A percentile compares a stretch with the other conserved stretches of the same genome.
phyloP scores from a whole-genome alignment of 2,888 invertebrate species.

The Epinotia nisella region DNA sequence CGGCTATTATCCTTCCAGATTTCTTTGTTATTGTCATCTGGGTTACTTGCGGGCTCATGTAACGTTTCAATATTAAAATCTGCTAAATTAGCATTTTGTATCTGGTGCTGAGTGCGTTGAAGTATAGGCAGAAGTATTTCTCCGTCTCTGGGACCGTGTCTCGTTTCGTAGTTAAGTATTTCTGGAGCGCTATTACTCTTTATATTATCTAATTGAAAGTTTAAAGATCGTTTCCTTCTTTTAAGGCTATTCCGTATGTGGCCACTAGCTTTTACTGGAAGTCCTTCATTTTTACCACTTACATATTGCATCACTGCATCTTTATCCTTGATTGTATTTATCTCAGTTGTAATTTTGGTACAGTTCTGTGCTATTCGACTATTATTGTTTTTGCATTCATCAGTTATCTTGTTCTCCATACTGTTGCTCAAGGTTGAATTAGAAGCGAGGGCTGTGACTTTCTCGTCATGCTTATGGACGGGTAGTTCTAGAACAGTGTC shows the following conservation, averaged over 20 bases:
- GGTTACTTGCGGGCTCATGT: slow-evolving; percentile 53
- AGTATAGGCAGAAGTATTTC: slow-evolving; percentile 49
- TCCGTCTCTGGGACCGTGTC: slow-evolving; percentile 56
- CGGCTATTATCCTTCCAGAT: slow-evolving; percentile 25
- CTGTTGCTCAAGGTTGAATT: slow-evolving; percentile 41
- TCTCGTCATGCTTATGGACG: slow-evolving; percentile 29
- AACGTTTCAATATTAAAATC: slow-evolving; percentile 72
- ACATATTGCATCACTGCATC: slow-evolving; percentile 69
- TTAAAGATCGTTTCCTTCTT: slow-evolving; percentile 62
- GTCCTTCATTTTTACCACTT: slow-evolving; percentile 63
- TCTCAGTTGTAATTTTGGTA: slow-evolving; percentile 6
- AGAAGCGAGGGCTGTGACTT: slow-evolving; percentile 12
- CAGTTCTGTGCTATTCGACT: slow-evolving; percentile 13
- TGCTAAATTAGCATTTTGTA: slow-evolving; percentile 64
- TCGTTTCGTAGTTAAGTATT: slow-evolving; percentile 67
- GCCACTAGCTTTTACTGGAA: slow-evolving; percentile 58
- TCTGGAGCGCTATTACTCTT: slow-evolving; percentile 54
- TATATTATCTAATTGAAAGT: slow-evolving; percentile 23
- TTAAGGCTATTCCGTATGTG: slow-evolving; percentile 67
- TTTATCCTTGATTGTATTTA: slow-evolving; percentile 51
- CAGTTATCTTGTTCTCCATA: slow-evolving; percentile 38
- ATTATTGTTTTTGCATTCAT: slow-evolving; percentile 47
- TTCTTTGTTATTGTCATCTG: slow-evolving; percentile 45
- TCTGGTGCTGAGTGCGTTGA: slow-evolving; percentile 53
- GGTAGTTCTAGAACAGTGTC: background rate